phyloP scores from a whole-genome alignment of 2,113 vertebrate species.

The Ailuropoda melanoleuca region DNA sequence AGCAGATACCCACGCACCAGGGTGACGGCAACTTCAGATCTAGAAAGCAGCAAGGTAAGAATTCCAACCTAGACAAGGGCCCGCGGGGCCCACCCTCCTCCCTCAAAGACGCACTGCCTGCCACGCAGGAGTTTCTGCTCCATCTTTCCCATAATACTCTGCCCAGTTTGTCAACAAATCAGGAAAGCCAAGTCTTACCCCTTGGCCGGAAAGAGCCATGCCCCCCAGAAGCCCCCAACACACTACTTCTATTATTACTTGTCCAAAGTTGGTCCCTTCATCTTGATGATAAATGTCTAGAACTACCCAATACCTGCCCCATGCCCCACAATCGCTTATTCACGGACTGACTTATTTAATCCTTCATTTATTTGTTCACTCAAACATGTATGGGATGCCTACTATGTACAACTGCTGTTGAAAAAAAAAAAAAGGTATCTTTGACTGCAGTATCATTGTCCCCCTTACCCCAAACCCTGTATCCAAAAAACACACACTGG shows the following conservation, averaged over 20 bases:
- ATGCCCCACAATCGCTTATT: not conserved
- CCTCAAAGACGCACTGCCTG: too few species aligned
- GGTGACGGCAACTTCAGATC: not conserved
- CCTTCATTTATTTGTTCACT: not conserved
- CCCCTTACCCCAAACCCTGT: not conserved
- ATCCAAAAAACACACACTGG: not conserved
- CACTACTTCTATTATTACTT: not conserved
- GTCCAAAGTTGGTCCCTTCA: not conserved
- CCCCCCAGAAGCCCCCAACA: not conserved
- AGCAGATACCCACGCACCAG: not conserved
- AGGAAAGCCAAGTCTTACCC: not conserved
- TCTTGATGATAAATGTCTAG: not conserved
- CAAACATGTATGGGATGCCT: accelerated
- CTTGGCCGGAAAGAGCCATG: not conserved
- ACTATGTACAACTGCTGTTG: not conserved
- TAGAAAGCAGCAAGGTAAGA: not conserved
- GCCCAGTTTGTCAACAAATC: not conserved
- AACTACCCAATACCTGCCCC: not conserved
- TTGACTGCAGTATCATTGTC: accelerated
- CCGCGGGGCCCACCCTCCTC: too few species aligned
- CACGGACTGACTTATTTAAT: not conserved
- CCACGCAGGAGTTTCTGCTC: not conserved
- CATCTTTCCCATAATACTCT: not conserved
- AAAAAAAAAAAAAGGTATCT: not conserved
- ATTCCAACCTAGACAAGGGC: not conserved